Evolutionary conservation across 2,113 vertebrate species (phyloP).

Genomic region (Cynoglossus semilaevis): DNA sequence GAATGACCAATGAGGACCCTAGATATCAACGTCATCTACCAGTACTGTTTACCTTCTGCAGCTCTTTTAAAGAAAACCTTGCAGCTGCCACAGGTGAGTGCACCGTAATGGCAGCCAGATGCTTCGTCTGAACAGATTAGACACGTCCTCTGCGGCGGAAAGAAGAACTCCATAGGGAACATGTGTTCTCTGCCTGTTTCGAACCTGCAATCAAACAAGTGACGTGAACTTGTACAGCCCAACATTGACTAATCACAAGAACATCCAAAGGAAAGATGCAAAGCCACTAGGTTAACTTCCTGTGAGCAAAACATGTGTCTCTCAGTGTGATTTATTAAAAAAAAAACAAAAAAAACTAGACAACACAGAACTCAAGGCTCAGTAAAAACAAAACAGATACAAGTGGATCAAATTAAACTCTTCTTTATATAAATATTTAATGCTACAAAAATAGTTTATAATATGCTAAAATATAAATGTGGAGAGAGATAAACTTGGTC

Average conservation of each 20-base stretch:
- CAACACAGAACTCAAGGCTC: too few species aligned
- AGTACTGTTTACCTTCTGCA: slow-evolving; percentile 86
- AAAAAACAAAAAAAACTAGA: too few species aligned
- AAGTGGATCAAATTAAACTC: too few species aligned
- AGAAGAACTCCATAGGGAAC: slow-evolving; percentile 96
- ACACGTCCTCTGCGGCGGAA: slow-evolving; percentile 93
- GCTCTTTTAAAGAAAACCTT: slow-evolving; percentile 99
- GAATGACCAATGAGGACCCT: background rate
- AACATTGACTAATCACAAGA: background rate
- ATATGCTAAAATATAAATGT: too few species aligned
- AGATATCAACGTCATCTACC: background rate
- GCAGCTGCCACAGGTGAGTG: slow-evolving; percentile 97
- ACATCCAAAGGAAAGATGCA: too few species aligned
- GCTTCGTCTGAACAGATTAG: slow-evolving; percentile 97
- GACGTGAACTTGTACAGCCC: background rate
- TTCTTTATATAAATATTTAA: too few species aligned
- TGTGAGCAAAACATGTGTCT: too few species aligned
- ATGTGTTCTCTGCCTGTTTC: slow-evolving; percentile 85
- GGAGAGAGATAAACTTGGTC: too few species aligned
- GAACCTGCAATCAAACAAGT: slow-evolving; percentile 75
- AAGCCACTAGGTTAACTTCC: too few species aligned
- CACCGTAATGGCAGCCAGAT: slow-evolving; percentile 96
- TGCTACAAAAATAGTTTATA: too few species aligned
- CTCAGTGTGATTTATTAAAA: too few species aligned
- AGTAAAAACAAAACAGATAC: too few species aligned